These are phyloP conservation scores for Thereuonema tuberculata DNA, from an alignment of 1,140 invertebrate genomes.

Conservation along the genomic window DNA sequence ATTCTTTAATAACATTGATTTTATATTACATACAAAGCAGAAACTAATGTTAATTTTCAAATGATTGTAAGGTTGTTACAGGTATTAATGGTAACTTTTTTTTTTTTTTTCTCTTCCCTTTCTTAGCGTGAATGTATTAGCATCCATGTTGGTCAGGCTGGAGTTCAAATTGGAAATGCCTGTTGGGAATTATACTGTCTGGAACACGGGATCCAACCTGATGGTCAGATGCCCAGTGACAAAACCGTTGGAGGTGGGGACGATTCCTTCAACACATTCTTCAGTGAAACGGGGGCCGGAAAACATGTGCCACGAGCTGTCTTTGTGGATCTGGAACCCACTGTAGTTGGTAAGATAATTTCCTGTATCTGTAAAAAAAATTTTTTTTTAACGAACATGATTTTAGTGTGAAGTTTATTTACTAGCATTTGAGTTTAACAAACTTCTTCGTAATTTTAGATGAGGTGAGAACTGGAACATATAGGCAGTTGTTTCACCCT, in stretches of 20 bases:
- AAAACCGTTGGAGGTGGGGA: slow-evolving; percentile 43
- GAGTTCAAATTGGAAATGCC: slow-evolving; percentile 43
- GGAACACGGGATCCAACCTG: slow-evolving; percentile 28
- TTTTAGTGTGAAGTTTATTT: neutral
- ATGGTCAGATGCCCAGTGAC: slow-evolving; percentile 27
- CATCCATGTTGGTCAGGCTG: slow-evolving; percentile 40
- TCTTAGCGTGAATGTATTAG: slow-evolving; percentile 37
- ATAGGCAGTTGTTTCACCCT: slow-evolving; percentile 50
- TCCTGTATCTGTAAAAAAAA: too few relatives aligned
- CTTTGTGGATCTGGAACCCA: slow-evolving; percentile 76
- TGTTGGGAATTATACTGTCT: slow-evolving; percentile 44
- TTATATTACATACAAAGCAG: too few relatives aligned
- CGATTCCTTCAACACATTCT: slow-evolving; percentile 79
- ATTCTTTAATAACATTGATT: too few relatives aligned
- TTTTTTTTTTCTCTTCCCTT: too few relatives aligned
- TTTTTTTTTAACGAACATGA: neutral
- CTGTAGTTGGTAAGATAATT: slow-evolving; percentile 59
- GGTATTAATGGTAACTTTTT: too few relatives aligned
- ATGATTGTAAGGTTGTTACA: too few relatives aligned
- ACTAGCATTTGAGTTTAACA: too few relatives aligned
- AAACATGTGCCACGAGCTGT: slow-evolving; percentile 71
- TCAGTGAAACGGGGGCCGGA: slow-evolving; percentile 72
- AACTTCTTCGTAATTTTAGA: slow-evolving; percentile 32
- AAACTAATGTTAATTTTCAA: too few relatives aligned
- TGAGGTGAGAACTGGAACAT: slow-evolving; percentile 46